Evolutionary conservation across 2,797 vertebrate species (phyloP), one percentile per base, ranked within the genome.

Genomic region (Enteromius anoplus): DNA sequence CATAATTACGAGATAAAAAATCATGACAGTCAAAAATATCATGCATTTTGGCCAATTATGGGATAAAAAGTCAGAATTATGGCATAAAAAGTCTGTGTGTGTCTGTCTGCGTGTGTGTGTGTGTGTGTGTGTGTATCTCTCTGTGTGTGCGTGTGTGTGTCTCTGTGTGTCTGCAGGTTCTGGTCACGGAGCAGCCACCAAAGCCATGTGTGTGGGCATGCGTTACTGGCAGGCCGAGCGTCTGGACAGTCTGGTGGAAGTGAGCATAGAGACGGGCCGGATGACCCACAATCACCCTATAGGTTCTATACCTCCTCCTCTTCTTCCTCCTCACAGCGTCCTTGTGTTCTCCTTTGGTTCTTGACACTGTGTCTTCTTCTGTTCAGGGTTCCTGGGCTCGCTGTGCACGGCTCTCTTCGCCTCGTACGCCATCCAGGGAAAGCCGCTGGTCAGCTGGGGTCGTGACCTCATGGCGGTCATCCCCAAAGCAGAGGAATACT

Each of bases 271-370:
- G 91, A 95, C 93, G 0, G 98, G 98, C 65, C 93, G 98, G 80
- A 99, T 99, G 98, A 99, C 97, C n/a, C 98, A 99, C 62, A 99
- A 99, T 91, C 98, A 99, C 26, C 98, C 98, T 9, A 98, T 96
- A 96, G 98, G 98, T 98, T 5, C 34, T 37, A 3, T 37, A 3
- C 34, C 34, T 37, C 34, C 5, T 37, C 34, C 45, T 47, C 45
- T 19, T 15, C 47, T 15, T 49, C 4, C 15, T 51, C 11, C 26
- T 60, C 55, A 60, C 10, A 23, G 4, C 9, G 4, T 26, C 55
- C 10, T 4, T 11, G 8, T n/a, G 55, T 11, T 3, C 55, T 23
- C 32, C 6, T 3, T 60, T 5, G 10, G 15, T 23, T 34, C 0
- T 15, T 3, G 19, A 3, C 14, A 7, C 37, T 37, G 37, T 37